Evolutionary conservation across 2,797 vertebrate species (phyloP), one percentile per base, ranked within the genome.

Genomic region (Coracias cyanogaster): DNA sequence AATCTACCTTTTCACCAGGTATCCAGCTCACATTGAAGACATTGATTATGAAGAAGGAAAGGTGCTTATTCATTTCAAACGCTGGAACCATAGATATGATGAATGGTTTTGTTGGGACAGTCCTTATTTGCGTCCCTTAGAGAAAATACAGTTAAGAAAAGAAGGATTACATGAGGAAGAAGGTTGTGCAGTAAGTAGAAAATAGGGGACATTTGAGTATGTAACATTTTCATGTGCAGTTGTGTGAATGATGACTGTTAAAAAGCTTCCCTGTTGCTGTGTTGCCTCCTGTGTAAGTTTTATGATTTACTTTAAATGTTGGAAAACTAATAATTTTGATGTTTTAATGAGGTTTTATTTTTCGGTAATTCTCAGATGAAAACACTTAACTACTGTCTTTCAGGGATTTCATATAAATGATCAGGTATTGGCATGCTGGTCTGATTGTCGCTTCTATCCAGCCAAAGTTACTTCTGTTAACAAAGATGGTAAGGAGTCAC

Each of bases 71-170:
- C 99, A 99, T 98, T 99, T 99, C 97, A 99, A 99, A 65, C 99
- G 99, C 97, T 99, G 99, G 99, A 99, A 99, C 97, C 99, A 99
- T 92, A 99, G 99, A 82, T 99, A 99, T 2, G 99, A 99, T 94
- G 99, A 99, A 93, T 99, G 99, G 99, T 99, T 99, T 97, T 99
- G 99, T 80, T 99, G 99, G 99, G 99, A 99, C 88, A 99, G 99
- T 97, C 99, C 99, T 39, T 99, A 99, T 92, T 98, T 99, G 92
- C 98, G 99, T 86, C 99, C 99, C 3, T 98, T 99, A 97, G 99
- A 99, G 97, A 99, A 99, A 96, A 98, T 99, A 93, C 99, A 99
- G 95, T 98, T 99, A 89, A 98, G 99, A 70, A 98, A 98, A 85
- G 98, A 98, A 96, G 98, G 98, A 48, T 94, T 98, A 33, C 98